Evolutionary conservation across 2,113 vertebrate genomes (phyloP).

Genomic region (Arenaria interpres): DNA sequence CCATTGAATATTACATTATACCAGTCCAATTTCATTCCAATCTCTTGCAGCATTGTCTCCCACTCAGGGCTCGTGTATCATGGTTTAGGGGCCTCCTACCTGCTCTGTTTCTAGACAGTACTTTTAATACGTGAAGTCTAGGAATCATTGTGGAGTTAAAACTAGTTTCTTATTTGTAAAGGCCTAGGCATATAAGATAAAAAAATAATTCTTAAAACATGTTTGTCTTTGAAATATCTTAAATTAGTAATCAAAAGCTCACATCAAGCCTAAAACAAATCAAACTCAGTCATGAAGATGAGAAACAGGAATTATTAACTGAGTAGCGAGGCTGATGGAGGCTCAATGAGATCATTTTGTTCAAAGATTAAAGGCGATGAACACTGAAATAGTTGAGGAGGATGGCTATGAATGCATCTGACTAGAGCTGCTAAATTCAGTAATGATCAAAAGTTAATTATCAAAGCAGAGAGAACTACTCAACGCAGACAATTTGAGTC

Average conservation of each 20-base stretch:
- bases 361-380: conserved; percentile 72
- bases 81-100: conserved; percentile 13
- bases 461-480: conserved; percentile 70
- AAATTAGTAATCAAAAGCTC: conserved; percentile 73
- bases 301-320: conserved; percentile 60
- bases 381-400: conserved; percentile 65
- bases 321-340: conserved; percentile 24
- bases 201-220: conserved; percentile 56
- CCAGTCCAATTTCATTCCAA: conserved; percentile 21
- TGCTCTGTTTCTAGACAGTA: neutral
- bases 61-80: neutral
- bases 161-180: conserved; percentile 31
- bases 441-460: conserved; percentile 77
- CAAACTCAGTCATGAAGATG: conserved; percentile 39
- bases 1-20: conserved; percentile 10
- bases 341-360: conserved; percentile 63
- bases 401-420: conserved; percentile 61
- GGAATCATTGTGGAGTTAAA: neutral
- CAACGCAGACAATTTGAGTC: conserved; percentile 67
- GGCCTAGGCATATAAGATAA: neutral
- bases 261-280: conserved; percentile 56
- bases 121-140: neutral
- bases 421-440: conserved; percentile 70
- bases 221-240: conserved; percentile 57
- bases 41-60: neutral